Evolutionary conservation across 2,888 invertebrate species (phyloP), one percentile per base, ranked within the genome.

Genomic region (Lordiphosa fenestrarum): DNA sequence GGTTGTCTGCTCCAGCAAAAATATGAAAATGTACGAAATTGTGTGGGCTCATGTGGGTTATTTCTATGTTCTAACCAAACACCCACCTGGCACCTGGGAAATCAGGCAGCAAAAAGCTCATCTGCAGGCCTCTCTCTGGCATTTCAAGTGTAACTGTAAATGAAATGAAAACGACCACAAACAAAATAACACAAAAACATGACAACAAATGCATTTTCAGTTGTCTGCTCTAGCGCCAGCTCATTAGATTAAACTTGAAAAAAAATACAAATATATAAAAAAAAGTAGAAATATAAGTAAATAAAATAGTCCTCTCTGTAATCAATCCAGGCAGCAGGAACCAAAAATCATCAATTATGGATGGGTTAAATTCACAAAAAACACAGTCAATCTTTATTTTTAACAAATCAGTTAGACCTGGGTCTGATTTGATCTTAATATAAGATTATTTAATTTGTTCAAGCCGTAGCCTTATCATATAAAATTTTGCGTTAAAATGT

Each of bases 121-220:
- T 59, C 63, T 67, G 66, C 81, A 69, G 63, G 69, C 83, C 59
- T 38, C 52, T 38, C 52, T 53, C 50, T 51, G 60, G 41, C 75
- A 71, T 64, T 65, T 72, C 62, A 69, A 69, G 63, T 66, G 71
- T 64, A 71, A 51, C 65, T 65, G 69, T 53, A 69, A 80, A 81
- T 77, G 84, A 84, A 80, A 80, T 72, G 84, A 73, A 84, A 84
- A 65, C 78, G 66, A 68, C 84, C 82, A 59, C 84, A 71, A 53
- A 69, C 67, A 70, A 67, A 80, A 71, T 68, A 68, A 69, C 73
- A 66, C 58, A 63, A 62, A 67, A 69, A 66, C 66, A 64, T 59
- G 67, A 65, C 65, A 80, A 72, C 63, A 67, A 68, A 48, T 42
- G n/a, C 13, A n/a, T 47, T 30, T 33, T 33, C 15, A 6, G 4